These are phyloP conservation scores for Drosophila miranda DNA, from an alignment of 1,140 invertebrate species.

Conservation along the genomic window DNA sequence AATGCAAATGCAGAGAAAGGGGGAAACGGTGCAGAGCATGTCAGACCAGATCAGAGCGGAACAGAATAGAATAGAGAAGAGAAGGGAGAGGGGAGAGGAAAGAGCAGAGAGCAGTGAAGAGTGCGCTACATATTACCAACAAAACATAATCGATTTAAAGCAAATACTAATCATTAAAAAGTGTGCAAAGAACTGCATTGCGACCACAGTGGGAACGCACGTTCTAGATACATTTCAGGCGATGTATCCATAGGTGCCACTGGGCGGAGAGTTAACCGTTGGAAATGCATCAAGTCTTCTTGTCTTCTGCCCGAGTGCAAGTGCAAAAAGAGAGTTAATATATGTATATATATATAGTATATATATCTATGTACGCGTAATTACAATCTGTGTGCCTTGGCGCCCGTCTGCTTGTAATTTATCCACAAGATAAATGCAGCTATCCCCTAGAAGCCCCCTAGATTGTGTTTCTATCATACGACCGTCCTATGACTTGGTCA, in stretches of 20 bases:
- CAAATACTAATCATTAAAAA: conserved; percentile 65
- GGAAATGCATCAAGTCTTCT: conserved; percentile 47
- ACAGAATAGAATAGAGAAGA: not conserved
- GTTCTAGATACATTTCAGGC: conserved; percentile 67
- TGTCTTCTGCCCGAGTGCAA: conserved; percentile 45
- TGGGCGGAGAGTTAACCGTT: conserved; percentile 67
- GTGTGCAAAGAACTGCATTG: conserved; percentile 34
- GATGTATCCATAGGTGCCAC: conserved; percentile 70
- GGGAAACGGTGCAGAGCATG: not conserved
- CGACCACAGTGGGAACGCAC: conserved; percentile 57
- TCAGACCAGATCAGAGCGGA: conserved; percentile 33
- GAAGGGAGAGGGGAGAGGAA: conserved; percentile 12
- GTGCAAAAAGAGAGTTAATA: conserved; percentile 36
- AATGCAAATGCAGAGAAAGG: conserved; percentile 21
- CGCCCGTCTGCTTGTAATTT: conserved; percentile 46
- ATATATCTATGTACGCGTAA: conserved; percentile 57
- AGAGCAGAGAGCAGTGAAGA: not conserved
- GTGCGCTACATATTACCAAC: conserved; percentile 44
- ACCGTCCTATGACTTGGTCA: conserved; percentile 57
- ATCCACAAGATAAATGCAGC: conserved; percentile 78
- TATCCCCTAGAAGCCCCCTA: conserved; percentile 41
- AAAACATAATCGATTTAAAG: conserved; percentile 71
- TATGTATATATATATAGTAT: not conserved
- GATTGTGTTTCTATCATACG: not conserved
- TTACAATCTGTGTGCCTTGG: conserved; percentile 58